These are phyloP conservation scores for Carassius gibelio DNA, from an alignment of 2,113 vertebrate genomes.

Conservation along the genomic window DNA sequence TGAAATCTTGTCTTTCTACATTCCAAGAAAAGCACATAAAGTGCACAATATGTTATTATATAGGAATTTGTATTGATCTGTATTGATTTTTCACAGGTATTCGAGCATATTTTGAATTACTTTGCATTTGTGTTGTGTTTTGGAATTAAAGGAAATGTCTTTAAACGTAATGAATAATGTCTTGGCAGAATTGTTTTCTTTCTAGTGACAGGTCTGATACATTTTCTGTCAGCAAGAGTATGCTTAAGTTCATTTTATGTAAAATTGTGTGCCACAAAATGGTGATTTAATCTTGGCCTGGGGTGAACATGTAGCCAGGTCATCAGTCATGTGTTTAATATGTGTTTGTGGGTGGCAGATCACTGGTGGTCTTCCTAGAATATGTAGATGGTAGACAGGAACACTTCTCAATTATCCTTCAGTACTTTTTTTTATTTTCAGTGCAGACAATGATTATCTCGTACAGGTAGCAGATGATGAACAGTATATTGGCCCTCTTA, in stretches of 20 bases:
- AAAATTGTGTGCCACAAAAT: not conserved
- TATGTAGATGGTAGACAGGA: not conserved
- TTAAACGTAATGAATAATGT: not conserved
- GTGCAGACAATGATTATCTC: not conserved
- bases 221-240: not conserved
- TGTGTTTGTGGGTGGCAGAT: constrained; percentile 18
- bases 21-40: not conserved
- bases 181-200: not conserved
- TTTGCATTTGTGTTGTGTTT: not conserved
- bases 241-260: not conserved
- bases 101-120: not conserved
- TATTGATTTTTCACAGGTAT: not conserved
- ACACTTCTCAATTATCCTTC: not conserved
- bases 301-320: not conserved
- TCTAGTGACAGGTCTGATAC: not conserved
- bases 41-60: too few relatives aligned
- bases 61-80: not conserved
- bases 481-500: not conserved
- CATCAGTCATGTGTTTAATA: constrained; percentile 17
- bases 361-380: constrained; percentile 30
- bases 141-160: not conserved
- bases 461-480: not conserved
- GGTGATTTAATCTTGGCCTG: not conserved
- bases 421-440: not conserved
- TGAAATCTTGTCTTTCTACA: not conserved